Conservation (phyloP, 2,113 vertebrate genomes). For the Ellobius talpinus region DNA sequence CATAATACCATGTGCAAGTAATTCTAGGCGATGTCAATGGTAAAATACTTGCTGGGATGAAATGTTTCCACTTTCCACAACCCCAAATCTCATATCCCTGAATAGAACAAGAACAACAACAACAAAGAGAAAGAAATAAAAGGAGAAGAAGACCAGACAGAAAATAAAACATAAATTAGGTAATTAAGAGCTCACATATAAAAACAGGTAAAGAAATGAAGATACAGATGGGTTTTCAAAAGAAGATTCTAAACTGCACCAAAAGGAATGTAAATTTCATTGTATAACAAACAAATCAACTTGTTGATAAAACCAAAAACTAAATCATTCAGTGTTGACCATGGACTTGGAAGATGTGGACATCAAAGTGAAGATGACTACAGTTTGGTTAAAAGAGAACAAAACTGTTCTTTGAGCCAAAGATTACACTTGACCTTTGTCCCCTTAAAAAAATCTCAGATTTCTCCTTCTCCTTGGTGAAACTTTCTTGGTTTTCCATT, state of each 20-base stretch:
- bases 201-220: slow-evolving; percentile 6
- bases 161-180: slow-evolving; percentile 46
- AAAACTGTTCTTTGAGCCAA: neutral
- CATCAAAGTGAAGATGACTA: neutral
- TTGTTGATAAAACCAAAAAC: slow-evolving; percentile 4
- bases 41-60: neutral
- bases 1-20: neutral
- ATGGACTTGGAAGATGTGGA: neutral
- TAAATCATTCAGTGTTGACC: neutral
- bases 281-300: neutral
- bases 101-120: neutral
- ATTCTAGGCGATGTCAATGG: neutral
- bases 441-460: neutral
- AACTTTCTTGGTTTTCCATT: neutral
- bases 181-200: neutral
- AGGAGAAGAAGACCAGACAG: neutral
- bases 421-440: neutral
- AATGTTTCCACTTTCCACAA: neutral
- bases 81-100: neutral
- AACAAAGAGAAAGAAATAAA: neutral
- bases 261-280: neutral
- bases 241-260: slow-evolving; percentile 6
- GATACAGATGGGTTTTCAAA: neutral
- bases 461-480: neutral
- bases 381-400: neutral